Evolutionary conservation across 2,888 invertebrate genomes (phyloP).

Genomic region (Euproctis similis): DNA sequence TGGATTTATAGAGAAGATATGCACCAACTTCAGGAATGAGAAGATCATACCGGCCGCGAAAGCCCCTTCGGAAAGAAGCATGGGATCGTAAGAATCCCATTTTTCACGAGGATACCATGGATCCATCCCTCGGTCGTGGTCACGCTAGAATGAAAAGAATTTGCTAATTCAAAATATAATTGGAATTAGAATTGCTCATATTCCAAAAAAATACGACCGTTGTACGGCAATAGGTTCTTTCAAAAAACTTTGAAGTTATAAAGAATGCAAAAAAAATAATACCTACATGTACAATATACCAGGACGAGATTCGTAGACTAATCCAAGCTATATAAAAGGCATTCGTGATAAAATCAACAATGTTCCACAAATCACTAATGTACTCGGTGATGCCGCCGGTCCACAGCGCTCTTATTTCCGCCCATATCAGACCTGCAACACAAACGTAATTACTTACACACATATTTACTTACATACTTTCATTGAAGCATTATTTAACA

Average conservation of each 20-base stretch:
- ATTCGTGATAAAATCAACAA: constrained; percentile 98
- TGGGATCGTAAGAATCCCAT: constrained; percentile 97
- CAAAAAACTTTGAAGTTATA: background rate
- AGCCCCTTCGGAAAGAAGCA: constrained; percentile 93
- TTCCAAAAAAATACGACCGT: no score
- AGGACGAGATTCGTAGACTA: constrained; percentile 89
- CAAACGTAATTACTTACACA: no score
- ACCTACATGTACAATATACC: constrained; percentile 90
- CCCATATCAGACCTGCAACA: constrained; percentile 90
- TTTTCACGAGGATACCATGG: constrained; percentile 91
- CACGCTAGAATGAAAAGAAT: constrained; percentile 81
- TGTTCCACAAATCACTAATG: constrained; percentile 97
- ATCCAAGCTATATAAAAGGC: constrained; percentile 96
- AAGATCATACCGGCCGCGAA: constrained; percentile 99
- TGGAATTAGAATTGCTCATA: no score
- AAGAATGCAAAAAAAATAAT: background rate
- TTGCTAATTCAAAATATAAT: no score
- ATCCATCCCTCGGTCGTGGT: constrained; percentile 80
- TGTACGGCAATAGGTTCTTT: no score
- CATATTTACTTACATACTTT: no score
- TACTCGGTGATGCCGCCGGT: constrained; percentile 93
- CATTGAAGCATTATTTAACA: no score
- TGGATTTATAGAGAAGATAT: constrained; percentile 97
- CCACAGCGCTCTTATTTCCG: constrained; percentile 94
- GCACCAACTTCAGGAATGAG: constrained; percentile 95